Conservation (phyloP, 2,797 vertebrate genomes). For the Nasua narica region DNA sequence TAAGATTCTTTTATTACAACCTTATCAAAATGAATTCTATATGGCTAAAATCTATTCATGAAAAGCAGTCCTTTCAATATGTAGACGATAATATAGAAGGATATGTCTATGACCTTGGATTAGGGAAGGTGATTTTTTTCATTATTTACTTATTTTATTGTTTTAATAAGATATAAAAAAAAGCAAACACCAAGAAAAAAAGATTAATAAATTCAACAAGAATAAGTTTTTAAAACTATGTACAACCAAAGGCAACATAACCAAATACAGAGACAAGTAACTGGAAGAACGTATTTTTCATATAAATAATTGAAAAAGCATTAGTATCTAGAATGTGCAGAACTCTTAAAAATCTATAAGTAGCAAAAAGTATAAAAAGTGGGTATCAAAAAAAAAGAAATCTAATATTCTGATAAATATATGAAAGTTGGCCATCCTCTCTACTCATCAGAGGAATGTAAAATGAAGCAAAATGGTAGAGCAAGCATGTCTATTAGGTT, state of each 20-base stretch:
- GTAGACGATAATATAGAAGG: not conserved
- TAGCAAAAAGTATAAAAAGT: not conserved
- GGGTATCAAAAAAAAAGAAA: not conserved
- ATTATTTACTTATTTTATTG: not conserved
- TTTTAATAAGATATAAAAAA: not conserved
- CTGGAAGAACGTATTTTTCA: not conserved
- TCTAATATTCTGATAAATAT: not conserved
- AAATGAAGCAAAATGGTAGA: not conserved
- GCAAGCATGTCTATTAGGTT: not conserved
- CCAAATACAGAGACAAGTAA: not conserved
- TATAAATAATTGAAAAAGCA: not conserved
- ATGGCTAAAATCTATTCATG: not conserved
- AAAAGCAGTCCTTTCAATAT: not conserved
- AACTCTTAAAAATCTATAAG: not conserved
- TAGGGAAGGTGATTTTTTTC: not conserved
- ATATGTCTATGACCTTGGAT: not conserved
- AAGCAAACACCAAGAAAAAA: not conserved
- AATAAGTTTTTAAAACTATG: not conserved
- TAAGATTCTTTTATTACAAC: not conserved
- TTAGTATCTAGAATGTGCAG: not conserved
- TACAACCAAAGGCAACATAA: not conserved
- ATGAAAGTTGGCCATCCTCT: not conserved
- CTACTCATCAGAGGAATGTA: not conserved
- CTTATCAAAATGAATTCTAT: not conserved
- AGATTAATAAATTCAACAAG: not conserved